Conservation (phyloP, 2,888 invertebrate species). For the Eutolmus rufibarbis region DNA sequence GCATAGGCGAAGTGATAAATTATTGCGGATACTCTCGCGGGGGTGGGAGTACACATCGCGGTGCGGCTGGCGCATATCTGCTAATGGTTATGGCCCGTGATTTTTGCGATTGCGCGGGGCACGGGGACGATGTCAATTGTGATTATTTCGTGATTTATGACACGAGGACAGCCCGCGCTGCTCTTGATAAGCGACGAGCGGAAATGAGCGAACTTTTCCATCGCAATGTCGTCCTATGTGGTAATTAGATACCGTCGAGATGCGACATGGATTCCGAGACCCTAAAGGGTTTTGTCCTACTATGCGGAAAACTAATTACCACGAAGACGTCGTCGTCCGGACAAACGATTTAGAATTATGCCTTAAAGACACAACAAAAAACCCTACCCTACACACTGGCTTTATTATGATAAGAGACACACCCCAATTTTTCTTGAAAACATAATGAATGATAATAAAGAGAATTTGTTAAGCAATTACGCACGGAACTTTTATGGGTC, state of each 20-base stretch:
- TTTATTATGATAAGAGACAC: not conserved
- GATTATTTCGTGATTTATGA: slow-evolving; percentile 38
- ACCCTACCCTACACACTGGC: not conserved
- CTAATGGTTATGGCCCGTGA: not conserved
- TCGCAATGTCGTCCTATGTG: not conserved
- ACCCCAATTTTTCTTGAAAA: not conserved
- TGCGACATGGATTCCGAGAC: not conserved
- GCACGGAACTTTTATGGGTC: not conserved
- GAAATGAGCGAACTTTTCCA: slow-evolving; percentile 17
- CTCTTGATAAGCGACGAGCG: not conserved
- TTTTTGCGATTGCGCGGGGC: not conserved
- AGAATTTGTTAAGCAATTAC: not conserved
- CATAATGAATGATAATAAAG: not conserved
- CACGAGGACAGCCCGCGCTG: not conserved
- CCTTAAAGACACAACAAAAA: not conserved
- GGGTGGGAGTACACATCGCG: not conserved
- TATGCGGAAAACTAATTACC: not conserved
- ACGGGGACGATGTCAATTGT: slow-evolving; percentile 30
- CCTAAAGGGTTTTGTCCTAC: not conserved
- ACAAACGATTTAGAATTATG: not conserved
- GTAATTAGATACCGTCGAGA: not conserved
- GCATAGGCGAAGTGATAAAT: slow-evolving; percentile 24
- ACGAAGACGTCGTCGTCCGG: not conserved
- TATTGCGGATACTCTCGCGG: slow-evolving; percentile 13
- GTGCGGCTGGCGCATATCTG: not conserved